Evolutionary conservation across 2,797 vertebrate species (phyloP).

Genomic region (Aphelocoma californica): DNA sequence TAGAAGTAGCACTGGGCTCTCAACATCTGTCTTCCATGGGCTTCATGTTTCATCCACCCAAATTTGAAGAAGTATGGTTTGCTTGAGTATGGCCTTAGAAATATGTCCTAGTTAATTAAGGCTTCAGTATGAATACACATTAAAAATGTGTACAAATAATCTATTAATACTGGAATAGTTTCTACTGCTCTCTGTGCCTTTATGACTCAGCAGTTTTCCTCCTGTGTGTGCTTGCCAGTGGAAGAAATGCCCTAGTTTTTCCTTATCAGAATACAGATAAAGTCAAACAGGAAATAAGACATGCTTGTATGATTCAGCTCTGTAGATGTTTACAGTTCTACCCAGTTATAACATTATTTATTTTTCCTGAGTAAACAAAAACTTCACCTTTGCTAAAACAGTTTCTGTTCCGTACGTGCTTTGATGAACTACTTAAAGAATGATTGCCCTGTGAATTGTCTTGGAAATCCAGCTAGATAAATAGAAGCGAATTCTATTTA

Average conservation of each 20-base stretch:
- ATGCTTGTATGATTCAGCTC: conserved; percentile 1
- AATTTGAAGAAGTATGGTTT: neutral
- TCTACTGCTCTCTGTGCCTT: neutral
- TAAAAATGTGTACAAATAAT: neutral
- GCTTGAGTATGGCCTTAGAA: neutral
- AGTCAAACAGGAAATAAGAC: neutral
- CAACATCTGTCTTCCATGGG: neutral
- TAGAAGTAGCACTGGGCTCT: neutral
- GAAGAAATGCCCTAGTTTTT: conserved; percentile 9
- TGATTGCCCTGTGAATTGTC: neutral
- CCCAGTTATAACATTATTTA: conserved; percentile 15
- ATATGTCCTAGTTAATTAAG: neutral
- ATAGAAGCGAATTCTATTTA: neutral
- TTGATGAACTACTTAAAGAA: neutral
- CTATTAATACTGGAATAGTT: neutral
- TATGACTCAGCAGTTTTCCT: conserved; percentile 25
- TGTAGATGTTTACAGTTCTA: conserved; percentile 27
- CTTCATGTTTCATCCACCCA: neutral
- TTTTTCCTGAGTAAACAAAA: conserved; percentile 51
- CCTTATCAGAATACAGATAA: neutral
- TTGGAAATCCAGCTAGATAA: neutral
- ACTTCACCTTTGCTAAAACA: neutral
- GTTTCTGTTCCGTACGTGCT: neutral
- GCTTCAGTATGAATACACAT: neutral
- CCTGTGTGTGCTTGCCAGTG: neutral